Percentiles rank a stretch among this genome's conserved stretches.
These are phyloP conservation scores for Trisateles emortualis DNA, from an alignment of 2,888 invertebrate genomes.

Conservation along the genomic window DNA sequence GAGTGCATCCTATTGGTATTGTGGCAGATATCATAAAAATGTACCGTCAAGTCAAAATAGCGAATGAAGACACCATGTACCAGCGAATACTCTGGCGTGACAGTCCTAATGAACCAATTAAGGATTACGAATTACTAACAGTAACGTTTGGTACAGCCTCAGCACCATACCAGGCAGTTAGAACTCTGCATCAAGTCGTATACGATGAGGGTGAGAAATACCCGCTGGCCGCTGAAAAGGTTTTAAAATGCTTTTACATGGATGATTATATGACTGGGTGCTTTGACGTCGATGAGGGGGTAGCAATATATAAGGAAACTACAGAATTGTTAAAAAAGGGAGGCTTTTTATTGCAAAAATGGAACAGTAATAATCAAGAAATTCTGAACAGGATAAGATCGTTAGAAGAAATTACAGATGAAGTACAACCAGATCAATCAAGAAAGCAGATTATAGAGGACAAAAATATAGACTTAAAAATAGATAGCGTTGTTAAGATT, in stretches of 20 bases:
- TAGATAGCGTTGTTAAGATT: constrained; percentile 1
- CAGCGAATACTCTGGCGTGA: constrained; percentile 13
- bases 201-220: background rate
- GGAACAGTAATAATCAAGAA: constrained; percentile 14
- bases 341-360: constrained; percentile 12
- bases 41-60: constrained; percentile 13
- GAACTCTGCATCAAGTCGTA: background rate
- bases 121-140: background rate
- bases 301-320: constrained; percentile 12
- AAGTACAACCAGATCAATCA: too few species aligned
- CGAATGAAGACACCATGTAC: constrained; percentile 2
- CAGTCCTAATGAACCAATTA: background rate
- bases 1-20: background rate
- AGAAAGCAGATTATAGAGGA: background rate
- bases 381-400: constrained; percentile 4
- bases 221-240: background rate
- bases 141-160: constrained; percentile 10
- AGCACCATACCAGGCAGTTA: constrained; percentile 5
- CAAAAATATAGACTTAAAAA: constrained; percentile 1
- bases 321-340: constrained; percentile 11
- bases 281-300: constrained; percentile 5
- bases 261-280: constrained; percentile 7
- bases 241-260: too few species aligned
- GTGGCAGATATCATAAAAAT: constrained; percentile 16
- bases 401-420: background rate